These are phyloP conservation scores for Baccha elongata DNA, from an alignment of 2,888 invertebrate species.

Conservation along the genomic window DNA sequence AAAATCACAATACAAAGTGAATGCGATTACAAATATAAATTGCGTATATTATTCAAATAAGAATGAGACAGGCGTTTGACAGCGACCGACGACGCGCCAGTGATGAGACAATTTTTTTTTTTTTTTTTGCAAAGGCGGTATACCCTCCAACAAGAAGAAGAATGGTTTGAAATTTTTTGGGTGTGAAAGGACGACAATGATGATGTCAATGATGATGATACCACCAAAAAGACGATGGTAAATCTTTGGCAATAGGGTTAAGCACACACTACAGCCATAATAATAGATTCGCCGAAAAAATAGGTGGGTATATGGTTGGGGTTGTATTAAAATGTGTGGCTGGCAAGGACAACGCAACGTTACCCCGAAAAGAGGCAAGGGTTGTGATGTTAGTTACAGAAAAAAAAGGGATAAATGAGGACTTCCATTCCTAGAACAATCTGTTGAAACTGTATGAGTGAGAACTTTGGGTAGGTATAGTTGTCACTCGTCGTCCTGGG, in stretches of 20 bases:
- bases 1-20: conserved; percentile 57
- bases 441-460: conserved; percentile 61
- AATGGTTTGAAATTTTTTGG: conserved; percentile 2
- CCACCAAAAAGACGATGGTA: conserved; percentile 34
- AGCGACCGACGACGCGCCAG: conserved; percentile 18
- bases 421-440: conserved; percentile 45
- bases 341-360: conserved; percentile 5
- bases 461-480: conserved; percentile 24
- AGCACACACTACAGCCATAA: conserved; percentile 54
- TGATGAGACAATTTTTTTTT: not conserved
- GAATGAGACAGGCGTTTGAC: conserved; percentile 63
- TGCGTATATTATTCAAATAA: conserved; percentile 70
- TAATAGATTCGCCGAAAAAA: conserved; percentile 28
- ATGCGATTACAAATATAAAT: conserved; percentile 71
- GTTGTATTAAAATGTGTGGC: conserved; percentile 24
- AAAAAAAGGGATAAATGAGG: conserved; percentile 60
- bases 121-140: not conserved
- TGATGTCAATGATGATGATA: conserved; percentile 68
- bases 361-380: conserved; percentile 40
- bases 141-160: conserved; percentile 1
- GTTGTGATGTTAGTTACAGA: conserved; percentile 26
- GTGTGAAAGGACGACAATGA: conserved; percentile 50
- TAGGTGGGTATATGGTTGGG: conserved; percentile 5
- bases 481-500: conserved; percentile 34
- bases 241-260: conserved; percentile 54